Conservation (phyloP, 2,113 vertebrate genomes). For the Nothoprocta pentlandii region DNA sequence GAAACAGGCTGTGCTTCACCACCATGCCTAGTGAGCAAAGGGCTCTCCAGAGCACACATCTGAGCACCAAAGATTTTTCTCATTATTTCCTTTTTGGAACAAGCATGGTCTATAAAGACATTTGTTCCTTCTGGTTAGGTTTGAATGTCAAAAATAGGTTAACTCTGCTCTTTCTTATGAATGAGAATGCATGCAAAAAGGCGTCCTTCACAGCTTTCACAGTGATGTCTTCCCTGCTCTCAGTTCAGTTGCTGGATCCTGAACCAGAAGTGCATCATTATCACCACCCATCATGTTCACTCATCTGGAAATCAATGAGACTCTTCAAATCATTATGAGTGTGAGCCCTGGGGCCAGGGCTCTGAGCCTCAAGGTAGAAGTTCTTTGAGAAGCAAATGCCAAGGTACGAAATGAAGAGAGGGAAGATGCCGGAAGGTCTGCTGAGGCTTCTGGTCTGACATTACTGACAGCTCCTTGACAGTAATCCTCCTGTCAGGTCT, state of each 20-base stretch:
- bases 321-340: background rate
- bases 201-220: background rate
- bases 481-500: background rate
- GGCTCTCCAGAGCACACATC: background rate
- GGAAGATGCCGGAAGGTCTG: background rate
- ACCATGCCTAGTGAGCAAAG: background rate
- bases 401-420: background rate
- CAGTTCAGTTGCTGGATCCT: background rate
- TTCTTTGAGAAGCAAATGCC: background rate
- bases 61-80: background rate
- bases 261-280: background rate
- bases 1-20: background rate
- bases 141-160: background rate
- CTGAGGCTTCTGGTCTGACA: background rate
- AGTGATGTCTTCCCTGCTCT: background rate
- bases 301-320: background rate
- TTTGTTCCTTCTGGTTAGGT: background rate
- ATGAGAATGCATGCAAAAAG: background rate
- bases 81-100: background rate
- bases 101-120: background rate
- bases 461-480: background rate
- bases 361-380: background rate
- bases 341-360: background rate
- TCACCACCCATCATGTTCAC: background rate
- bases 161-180: background rate